Percentiles rank a stretch among this genome's conserved stretches.
phyloP scores from a whole-genome alignment of 92 coral and sea anemone species.

The Parazoanthus atlanticus region DNA sequence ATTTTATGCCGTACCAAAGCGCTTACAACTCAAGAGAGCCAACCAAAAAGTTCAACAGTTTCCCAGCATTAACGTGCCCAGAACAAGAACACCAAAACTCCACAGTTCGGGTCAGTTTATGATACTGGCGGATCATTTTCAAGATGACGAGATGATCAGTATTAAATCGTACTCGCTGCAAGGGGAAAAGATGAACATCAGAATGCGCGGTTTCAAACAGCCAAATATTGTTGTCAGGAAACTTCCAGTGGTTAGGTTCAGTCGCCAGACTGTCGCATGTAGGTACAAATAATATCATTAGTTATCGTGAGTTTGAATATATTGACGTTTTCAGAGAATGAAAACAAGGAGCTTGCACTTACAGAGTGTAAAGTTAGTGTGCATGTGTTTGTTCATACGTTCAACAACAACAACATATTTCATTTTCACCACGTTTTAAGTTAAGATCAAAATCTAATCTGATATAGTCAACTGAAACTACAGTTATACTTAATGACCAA shows the following conservation, averaged over 20 bases:
- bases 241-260: neutral
- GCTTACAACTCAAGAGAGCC: neutral
- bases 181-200: slow-evolving; percentile 34
- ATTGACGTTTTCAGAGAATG: neutral
- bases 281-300: neutral
- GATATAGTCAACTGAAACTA: too few species aligned
- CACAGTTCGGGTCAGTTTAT: neutral
- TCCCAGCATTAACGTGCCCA: neutral
- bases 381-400: too few species aligned
- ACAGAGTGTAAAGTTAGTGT: too few species aligned
- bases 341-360: too few species aligned
- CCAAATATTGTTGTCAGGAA: neutral
- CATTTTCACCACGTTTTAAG: too few species aligned
- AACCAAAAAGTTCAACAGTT: neutral
- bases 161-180: slow-evolving; percentile 3
- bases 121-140: slow-evolving; percentile 24
- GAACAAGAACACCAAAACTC: neutral
- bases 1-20: slow-evolving; percentile 21
- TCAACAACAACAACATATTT: too few species aligned
- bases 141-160: slow-evolving; percentile 19
- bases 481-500: too few species aligned
- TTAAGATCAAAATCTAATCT: too few species aligned
- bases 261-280: neutral
- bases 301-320: neutral
- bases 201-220: neutral